phyloP scores from a whole-genome alignment of 2,113 vertebrate species.

The Fregata magnificens region DNA sequence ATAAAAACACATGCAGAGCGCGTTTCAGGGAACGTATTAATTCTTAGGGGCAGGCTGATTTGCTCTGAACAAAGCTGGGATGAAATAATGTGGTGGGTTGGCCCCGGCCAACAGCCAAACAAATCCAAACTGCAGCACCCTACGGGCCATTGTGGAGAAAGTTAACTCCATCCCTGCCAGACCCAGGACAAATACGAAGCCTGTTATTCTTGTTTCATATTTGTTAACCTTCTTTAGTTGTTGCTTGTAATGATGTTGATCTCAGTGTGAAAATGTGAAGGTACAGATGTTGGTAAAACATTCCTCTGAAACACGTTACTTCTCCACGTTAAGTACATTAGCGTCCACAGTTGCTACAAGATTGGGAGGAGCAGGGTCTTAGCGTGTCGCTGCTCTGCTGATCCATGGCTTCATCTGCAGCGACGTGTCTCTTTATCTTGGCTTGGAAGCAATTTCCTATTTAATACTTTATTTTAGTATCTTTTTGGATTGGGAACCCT shows the following conservation, averaged over 20 bases:
- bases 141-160: rapidly evolving
- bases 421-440: neutral
- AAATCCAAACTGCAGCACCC: neutral
- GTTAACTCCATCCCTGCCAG: neutral
- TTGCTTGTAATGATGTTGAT: neutral
- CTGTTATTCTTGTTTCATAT: neutral
- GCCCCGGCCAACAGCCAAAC: neutral
- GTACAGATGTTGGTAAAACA: neutral
- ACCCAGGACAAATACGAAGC: neutral
- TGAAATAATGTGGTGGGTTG: neutral
- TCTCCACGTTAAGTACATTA: rapidly evolving
- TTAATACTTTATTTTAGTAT: neutral
- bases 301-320: neutral
- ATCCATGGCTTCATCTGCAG: neutral
- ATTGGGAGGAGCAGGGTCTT: neutral
- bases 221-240: neutral
- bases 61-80: neutral
- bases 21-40: rapidly evolving
- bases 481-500: neutral
- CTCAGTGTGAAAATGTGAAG: neutral
- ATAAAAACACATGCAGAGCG: rapidly evolving
- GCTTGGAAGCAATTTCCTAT: neutral
- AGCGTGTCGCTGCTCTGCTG: neutral
- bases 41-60: neutral
- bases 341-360: neutral